phyloP scores from a whole-genome alignment of 2,113 vertebrate genomes.

The Phalacrocorax pelagicus region DNA sequence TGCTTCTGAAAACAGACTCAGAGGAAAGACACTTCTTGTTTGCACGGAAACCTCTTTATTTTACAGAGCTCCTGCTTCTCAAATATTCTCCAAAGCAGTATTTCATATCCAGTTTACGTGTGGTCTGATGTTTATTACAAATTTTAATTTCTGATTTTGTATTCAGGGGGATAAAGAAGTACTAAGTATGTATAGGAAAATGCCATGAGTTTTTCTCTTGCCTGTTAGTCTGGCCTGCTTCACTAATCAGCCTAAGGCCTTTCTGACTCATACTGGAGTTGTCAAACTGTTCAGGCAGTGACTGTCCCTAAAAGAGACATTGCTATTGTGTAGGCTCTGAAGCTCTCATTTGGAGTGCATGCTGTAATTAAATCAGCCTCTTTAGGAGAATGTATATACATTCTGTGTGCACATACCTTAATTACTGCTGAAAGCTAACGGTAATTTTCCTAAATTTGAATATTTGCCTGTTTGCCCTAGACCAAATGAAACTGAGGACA shows the following conservation, averaged over 20 bases:
- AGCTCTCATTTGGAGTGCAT: background rate
- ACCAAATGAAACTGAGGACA: conserved; percentile 76
- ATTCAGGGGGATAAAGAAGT: background rate
- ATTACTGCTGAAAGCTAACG: background rate
- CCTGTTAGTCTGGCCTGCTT: background rate
- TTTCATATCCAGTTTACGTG: background rate
- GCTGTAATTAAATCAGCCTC: background rate
- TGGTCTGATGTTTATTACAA: background rate
- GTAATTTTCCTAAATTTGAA: background rate
- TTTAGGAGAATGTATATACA: background rate
- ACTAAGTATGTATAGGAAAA: background rate
- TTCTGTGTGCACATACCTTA: background rate
- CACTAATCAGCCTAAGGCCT: background rate
- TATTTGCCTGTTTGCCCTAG: conserved; percentile 44
- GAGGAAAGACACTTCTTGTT: background rate
- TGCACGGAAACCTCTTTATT: background rate
- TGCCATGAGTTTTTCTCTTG: background rate
- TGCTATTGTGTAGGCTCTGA: background rate
- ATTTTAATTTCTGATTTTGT: background rate
- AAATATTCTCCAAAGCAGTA: background rate
- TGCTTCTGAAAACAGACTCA: background rate
- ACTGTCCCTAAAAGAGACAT: background rate
- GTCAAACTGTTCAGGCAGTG: background rate
- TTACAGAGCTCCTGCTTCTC: background rate
- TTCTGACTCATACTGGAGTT: background rate